Evolutionary conservation across 2,888 invertebrate genomes (phyloP), one percentile per base, ranked within the genome.

Genomic region (Drosophila buzzatii): DNA sequence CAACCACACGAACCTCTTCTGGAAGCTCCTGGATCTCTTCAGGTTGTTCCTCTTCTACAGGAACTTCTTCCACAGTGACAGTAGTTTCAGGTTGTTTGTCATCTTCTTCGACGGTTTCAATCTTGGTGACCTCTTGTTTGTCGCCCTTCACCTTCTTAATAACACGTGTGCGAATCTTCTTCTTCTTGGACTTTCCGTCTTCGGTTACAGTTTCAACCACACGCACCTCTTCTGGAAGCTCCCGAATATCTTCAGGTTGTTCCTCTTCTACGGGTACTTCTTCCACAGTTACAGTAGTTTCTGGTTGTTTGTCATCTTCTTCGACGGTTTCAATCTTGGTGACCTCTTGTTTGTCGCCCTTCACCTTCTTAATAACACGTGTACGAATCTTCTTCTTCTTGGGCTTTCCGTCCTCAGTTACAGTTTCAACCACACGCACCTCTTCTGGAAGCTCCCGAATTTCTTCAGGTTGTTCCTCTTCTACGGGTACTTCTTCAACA

Each of bases 91-190:
- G 72, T 35, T 57, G n/a, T 20, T 64, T 70, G 47, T 73, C 72
- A 49, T 72, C 72, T 18, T 70, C 70, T 33, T 70, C 70, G 52
- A 64, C 45, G 12, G 72, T 70, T 66, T 70, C 66, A 23, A 70
- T 70, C 53, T 70, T 72, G 53, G 64, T 61, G 23, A 64, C 61
- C 35, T 73, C 72, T 70, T 73, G 72, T 7, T 73, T 73, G 39
- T 70, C 64, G 7, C 72, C 72, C 70, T 70, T 73, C 23, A 73
- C 57, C 65, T 73, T 73, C 31, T 73, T 73, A 35, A 73, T 73
- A 2, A 73, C 41, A n/a, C 73, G 73, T n/a, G 73, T 73, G 18
- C 70, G 73, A 10, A 73, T 70, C 56, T 73, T 73, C 53, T 62
- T 70, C 37, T 67, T 70, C 35, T 62, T 70, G 0, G 67, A 61